Evolutionary conservation across 2,113 vertebrate genomes (phyloP).

Genomic region (Motacilla tschutschensis): DNA sequence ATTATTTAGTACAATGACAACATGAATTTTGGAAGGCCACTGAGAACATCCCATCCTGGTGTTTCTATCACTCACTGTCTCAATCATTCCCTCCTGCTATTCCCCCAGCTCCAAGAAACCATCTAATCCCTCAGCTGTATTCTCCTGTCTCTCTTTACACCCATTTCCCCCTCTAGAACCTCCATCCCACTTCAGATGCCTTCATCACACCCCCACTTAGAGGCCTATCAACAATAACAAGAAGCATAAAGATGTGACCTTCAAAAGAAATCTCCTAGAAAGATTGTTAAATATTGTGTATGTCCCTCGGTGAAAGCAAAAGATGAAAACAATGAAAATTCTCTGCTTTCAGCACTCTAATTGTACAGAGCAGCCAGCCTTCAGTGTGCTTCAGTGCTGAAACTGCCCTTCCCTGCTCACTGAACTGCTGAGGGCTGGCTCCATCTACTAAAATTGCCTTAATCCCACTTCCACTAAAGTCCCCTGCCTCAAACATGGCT

Average conservation of each 20-base stretch:
- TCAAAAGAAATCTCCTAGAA: neutral
- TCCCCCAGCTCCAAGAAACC: neutral
- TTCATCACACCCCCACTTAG: neutral
- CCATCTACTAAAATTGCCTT: neutral
- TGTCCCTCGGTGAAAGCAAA: neutral
- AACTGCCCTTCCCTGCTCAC: neutral
- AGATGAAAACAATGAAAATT: neutral
- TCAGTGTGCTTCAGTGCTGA: neutral
- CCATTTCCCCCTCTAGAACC: neutral
- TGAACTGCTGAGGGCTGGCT: neutral
- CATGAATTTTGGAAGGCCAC: neutral
- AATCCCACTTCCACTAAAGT: neutral
- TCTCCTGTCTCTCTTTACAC: neutral
- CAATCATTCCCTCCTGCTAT: neutral
- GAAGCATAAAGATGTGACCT: neutral
- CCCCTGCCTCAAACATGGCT: neutral
- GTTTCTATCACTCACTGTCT: neutral
- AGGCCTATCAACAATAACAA: accelerated
- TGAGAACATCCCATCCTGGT: neutral
- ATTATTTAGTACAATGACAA: neutral
- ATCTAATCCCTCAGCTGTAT: neutral
- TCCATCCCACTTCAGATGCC: neutral
- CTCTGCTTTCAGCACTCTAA: neutral
- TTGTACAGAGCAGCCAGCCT: neutral
- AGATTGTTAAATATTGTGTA: neutral